phyloP scores from a whole-genome alignment of 2,888 invertebrate genomes.

The Ceriagrion tenellum region DNA sequence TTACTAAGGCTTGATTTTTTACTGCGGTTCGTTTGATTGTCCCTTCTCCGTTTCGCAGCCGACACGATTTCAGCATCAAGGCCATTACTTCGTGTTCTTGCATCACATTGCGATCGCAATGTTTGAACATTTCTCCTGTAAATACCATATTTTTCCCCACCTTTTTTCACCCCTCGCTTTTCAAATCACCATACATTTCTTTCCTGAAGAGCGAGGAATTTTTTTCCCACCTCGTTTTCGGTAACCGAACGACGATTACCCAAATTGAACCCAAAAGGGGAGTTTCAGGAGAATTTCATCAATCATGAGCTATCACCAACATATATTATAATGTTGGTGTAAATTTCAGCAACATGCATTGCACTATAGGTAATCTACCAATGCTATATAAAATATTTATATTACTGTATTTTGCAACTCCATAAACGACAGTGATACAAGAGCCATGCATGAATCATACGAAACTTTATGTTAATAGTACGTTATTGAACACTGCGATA shows the following conservation, averaged over 20 bases:
- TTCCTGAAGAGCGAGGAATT: background rate
- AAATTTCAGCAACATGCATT: no score
- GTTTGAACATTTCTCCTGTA: background rate
- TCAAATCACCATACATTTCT: background rate
- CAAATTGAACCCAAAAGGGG: background rate
- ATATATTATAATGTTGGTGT: no score
- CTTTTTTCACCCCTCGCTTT: no score
- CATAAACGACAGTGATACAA: no score
- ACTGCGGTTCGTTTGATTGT: background rate
- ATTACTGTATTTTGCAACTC: no score
- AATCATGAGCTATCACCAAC: no score
- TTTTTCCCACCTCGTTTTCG: background rate
- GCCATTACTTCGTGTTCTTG: background rate
- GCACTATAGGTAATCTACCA: no score
- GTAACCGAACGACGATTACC: background rate
- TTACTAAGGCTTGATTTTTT: background rate
- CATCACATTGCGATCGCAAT: background rate
- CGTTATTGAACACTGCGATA: no score
- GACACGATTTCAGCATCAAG: background rate
- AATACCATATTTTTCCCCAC: background rate
- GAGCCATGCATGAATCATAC: no score
- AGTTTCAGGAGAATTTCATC: no score
- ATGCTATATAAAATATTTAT: no score
- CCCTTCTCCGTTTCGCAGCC: background rate
- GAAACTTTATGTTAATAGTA: no score